A percentile compares a stretch with the other conserved stretches of the same genome.
Conservation (phyloP, 2,113 vertebrate species). For the Coreoperca whiteheadi region DNA sequence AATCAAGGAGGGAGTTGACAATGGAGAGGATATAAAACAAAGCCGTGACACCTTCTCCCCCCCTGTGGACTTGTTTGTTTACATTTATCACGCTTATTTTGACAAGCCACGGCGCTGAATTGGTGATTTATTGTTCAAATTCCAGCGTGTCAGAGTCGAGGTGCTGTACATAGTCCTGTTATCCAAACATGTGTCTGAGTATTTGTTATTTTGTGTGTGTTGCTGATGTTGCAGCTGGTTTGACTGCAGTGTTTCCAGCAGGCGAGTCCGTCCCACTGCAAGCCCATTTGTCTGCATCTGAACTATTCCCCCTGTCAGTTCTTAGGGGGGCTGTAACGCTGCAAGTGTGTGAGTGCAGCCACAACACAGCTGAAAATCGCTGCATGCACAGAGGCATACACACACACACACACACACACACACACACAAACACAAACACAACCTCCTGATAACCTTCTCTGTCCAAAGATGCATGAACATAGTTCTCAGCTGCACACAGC, state of each 20-base stretch:
- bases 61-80: not conserved
- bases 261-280: not conserved
- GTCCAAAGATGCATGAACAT: constrained; percentile 8
- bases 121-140: constrained; percentile 24
- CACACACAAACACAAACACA: constrained; percentile 26
- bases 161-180: not conserved
- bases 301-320: constrained; percentile 35
- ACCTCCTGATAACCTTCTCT: constrained; percentile 34
- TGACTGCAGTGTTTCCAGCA: constrained; percentile 28
- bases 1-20: not conserved
- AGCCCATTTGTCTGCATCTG: constrained; percentile 57
- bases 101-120: not conserved
- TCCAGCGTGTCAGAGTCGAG: constrained; percentile 1
- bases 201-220: constrained; percentile 5
- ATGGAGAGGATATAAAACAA: constrained; percentile 15
- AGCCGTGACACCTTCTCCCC: not conserved
- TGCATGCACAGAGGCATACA: constrained; percentile 24
- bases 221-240: not conserved
- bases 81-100: constrained; percentile 25
- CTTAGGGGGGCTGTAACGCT: not conserved
- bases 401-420: constrained; percentile 7
- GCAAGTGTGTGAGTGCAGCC: constrained; percentile 6
- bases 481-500: not conserved
- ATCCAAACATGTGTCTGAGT: constrained; percentile 5
- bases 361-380: constrained; percentile 28